Evolutionary conservation across 2,797 vertebrate species (phyloP).

Genomic region (Hipposideros larvatus): DNA sequence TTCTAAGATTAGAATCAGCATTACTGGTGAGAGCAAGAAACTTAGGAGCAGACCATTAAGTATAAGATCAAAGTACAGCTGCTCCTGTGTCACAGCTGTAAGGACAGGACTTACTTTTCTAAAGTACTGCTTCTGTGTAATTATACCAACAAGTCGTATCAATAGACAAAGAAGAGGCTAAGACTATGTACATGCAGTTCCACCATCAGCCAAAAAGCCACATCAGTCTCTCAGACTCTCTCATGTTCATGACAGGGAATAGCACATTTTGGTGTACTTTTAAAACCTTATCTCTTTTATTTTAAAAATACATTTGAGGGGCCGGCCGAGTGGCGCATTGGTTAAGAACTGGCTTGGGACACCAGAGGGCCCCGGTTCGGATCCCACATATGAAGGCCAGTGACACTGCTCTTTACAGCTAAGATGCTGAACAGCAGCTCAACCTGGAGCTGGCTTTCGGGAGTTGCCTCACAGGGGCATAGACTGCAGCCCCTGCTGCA

Average conservation of each 20-base stretch:
- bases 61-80: neutral
- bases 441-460: no score
- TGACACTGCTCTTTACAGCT: no score
- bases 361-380: no score
- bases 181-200: neutral
- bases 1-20: slow-evolving; percentile 52
- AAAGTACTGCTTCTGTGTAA: neutral
- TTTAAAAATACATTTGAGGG: slow-evolving; percentile 15
- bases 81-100: neutral
- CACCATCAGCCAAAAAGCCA: neutral
- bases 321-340: no score
- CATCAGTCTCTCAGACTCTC: neutral
- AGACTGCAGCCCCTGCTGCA: no score
- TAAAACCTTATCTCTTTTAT: slow-evolving; percentile 38
- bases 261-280: neutral
- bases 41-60: neutral
- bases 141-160: neutral
- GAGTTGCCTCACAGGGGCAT: no score
- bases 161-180: neutral
- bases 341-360: no score
- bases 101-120: slow-evolving; percentile 4
- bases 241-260: neutral
- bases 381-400: no score
- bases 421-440: no score
- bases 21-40: slow-evolving; percentile 15